A percentile compares a stretch with the other conserved stretches of the same genome.
These are phyloP conservation scores for Grus americana DNA, from an alignment of 2,113 vertebrate species.

Conservation along the genomic window DNA sequence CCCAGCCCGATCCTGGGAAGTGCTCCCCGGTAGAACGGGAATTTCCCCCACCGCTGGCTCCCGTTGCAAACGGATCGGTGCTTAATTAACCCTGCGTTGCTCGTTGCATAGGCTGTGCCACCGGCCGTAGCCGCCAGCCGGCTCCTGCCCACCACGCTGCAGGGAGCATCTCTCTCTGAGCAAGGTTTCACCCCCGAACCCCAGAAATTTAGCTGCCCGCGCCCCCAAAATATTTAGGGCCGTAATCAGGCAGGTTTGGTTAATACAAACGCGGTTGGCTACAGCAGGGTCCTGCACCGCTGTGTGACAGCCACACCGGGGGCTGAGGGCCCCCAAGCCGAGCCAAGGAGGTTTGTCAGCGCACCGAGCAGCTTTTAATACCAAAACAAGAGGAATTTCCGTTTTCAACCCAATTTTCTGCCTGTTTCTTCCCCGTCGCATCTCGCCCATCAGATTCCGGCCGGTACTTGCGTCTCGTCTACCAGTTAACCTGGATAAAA, in stretches of 20 bases:
- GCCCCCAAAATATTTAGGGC: not conserved
- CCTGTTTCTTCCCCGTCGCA: not conserved
- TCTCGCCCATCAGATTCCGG: not conserved
- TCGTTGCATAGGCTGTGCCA: too few species aligned
- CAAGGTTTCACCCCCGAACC: too few species aligned
- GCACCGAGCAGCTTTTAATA: not conserved
- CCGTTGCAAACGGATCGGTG: not conserved
- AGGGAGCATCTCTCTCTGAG: too few species aligned
- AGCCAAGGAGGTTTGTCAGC: not conserved
- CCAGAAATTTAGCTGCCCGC: fast-evolving
- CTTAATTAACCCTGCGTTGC: fast-evolving
- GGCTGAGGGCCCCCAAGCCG: fast-evolving
- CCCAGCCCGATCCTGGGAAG: not conserved
- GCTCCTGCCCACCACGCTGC: not conserved
- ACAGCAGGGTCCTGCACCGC: not conserved
- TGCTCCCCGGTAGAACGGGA: not conserved
- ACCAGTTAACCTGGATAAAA: not conserved
- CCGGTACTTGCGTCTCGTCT: fast-evolving
- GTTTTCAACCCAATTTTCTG: not conserved
- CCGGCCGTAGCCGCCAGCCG: fast-evolving
- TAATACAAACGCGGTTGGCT: fast-evolving
- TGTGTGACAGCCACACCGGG: fast-evolving
- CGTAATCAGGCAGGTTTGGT: not conserved
- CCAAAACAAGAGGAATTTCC: not conserved
- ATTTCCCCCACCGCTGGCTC: fast-evolving